phyloP scores from a whole-genome alignment of 2,113 vertebrate genomes.

The Rana temporaria region DNA sequence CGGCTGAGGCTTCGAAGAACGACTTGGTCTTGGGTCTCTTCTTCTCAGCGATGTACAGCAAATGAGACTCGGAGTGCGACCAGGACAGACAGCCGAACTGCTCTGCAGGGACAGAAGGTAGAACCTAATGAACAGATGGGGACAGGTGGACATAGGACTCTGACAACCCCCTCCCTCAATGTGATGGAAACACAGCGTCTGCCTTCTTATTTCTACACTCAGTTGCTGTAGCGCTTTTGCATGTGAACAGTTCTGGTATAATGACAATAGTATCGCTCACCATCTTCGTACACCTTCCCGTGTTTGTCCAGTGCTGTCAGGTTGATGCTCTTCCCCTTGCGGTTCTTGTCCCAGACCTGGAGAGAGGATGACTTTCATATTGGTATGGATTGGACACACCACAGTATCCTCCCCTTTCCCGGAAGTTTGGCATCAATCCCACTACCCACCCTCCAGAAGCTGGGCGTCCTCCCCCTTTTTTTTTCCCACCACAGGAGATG shows the following conservation, averaged over 20 bases:
- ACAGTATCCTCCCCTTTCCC: too few relatives aligned
- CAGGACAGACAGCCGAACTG: constrained; percentile 95
- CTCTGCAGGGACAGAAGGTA: constrained; percentile 68
- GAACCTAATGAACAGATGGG: neutral
- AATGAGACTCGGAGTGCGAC: constrained; percentile 96
- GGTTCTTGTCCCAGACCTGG: constrained; percentile 93
- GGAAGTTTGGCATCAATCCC: too few relatives aligned
- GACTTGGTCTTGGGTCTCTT: constrained; percentile 90
- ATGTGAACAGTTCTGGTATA: neutral
- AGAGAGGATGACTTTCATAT: neutral
- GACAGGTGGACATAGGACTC: neutral
- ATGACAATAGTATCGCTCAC: constrained; percentile 68
- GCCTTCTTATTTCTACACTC: too few relatives aligned
- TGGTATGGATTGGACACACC: too few relatives aligned
- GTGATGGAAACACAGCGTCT: too few relatives aligned
- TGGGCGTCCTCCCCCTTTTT: too few relatives aligned
- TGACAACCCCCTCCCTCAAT: neutral
- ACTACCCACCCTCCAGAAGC: too few relatives aligned
- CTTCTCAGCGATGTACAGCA: constrained; percentile 95
- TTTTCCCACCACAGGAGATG: too few relatives aligned
- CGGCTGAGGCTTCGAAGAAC: constrained; percentile 83
- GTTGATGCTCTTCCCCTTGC: constrained; percentile 90
- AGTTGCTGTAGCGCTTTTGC: too few relatives aligned
- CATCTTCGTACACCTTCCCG: constrained; percentile 88
- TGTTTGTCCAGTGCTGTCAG: constrained; percentile 89